Evolutionary conservation across 2,113 vertebrate genomes (phyloP).

Genomic region (Amazona guildingii): DNA sequence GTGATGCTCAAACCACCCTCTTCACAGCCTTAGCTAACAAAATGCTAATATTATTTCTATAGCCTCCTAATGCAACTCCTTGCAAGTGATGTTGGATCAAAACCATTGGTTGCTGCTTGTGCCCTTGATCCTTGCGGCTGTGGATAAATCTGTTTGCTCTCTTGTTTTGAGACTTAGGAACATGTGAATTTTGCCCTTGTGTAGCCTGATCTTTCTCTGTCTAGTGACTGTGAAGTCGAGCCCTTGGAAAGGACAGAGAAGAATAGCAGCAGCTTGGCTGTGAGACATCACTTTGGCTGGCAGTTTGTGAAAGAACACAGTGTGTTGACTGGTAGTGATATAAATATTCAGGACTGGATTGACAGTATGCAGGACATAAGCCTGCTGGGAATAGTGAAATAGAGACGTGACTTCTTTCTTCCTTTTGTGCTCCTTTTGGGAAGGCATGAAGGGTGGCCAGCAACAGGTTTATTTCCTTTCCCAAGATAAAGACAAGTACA

Average conservation of each 20-base stretch:
- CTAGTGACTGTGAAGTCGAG: not conserved
- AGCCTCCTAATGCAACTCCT: not conserved
- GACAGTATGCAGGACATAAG: constrained; percentile 7
- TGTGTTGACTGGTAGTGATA: constrained; percentile 33
- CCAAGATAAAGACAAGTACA: not conserved
- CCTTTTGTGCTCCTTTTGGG: not conserved
- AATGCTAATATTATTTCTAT: not conserved
- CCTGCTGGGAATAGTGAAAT: not conserved
- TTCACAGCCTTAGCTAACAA: not conserved
- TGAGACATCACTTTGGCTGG: constrained; percentile 33
- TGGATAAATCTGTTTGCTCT: not conserved
- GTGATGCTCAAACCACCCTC: not conserved
- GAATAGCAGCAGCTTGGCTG: constrained; percentile 45
- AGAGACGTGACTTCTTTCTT: not conserved
- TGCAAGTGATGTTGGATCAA: not conserved
- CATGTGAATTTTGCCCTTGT: not conserved
- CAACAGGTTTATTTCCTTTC: not conserved
- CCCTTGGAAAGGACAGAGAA: constrained; percentile 8
- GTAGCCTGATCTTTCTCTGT: not conserved
- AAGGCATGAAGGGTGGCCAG: not conserved
- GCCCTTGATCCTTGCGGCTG: not conserved
- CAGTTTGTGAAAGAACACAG: constrained; percentile 30
- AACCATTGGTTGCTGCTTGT: not conserved
- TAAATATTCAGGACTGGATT: constrained; percentile 50
- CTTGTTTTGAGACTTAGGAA: not conserved